Evolutionary conservation across 2,113 vertebrate species (phyloP).

Genomic region (Gasterosteus aculeatus): DNA sequence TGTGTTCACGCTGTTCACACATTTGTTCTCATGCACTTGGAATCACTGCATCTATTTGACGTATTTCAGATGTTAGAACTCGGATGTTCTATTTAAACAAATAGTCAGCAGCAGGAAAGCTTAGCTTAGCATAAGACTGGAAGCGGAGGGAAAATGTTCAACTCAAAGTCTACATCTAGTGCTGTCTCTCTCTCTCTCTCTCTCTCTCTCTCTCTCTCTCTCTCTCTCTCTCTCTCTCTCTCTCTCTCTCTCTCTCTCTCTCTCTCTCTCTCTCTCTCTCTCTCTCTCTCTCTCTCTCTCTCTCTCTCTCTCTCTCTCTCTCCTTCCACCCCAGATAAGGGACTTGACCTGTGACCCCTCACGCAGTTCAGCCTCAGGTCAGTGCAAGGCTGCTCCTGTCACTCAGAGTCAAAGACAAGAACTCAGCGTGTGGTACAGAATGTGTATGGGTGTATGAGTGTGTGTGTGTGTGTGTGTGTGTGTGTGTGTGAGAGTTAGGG

Average conservation of each 20-base stretch:
- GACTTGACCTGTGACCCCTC: constrained; percentile 61
- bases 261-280: constrained; percentile 41
- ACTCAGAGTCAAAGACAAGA: constrained; percentile 50
- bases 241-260: constrained; percentile 49
- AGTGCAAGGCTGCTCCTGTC: constrained; percentile 69
- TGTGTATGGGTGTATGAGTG: constrained; percentile 3
- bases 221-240: constrained; percentile 50
- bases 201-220: constrained; percentile 45
- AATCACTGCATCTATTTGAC: neutral
- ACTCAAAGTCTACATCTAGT: neutral
- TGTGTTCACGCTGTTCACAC: constrained; percentile 11
- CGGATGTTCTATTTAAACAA: neutral
- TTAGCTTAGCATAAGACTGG: neutral
- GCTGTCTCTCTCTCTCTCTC: constrained; percentile 50
- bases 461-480: constrained; percentile 28
- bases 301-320: constrained; percentile 48
- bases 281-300: constrained; percentile 50
- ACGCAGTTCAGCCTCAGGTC: constrained; percentile 71
- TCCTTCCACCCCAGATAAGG: constrained; percentile 72
- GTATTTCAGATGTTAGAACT: neutral
- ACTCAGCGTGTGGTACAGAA: constrained; percentile 29
- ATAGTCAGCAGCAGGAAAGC: neutral
- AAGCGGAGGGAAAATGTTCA: neutral
- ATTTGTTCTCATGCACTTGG: constrained; percentile 17
- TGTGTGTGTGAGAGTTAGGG: constrained; percentile 10